Conservation (phyloP, 2,888 invertebrate genomes). For the Ditylenchus weischeri region DNA sequence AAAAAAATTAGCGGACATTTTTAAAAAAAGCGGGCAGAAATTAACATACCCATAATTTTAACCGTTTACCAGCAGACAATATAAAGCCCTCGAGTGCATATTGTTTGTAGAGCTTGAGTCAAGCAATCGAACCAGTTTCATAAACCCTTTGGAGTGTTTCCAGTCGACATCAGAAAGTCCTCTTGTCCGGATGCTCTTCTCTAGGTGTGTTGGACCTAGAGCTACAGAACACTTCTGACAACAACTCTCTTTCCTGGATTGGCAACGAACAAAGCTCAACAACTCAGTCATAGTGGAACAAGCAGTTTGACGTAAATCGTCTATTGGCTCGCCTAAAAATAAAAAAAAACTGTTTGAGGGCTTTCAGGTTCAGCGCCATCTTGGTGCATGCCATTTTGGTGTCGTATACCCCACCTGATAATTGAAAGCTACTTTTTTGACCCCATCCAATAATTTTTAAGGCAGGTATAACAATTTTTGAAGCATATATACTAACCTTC, state of each 20-base stretch:
- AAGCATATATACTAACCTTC: too few relatives aligned
- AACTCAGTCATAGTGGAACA: conserved; percentile 5
- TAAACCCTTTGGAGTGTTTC: conserved; percentile 17
- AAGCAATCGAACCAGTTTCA: conserved; percentile 16
- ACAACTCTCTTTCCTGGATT: conserved; percentile 9
- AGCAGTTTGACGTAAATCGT: conserved; percentile 73
- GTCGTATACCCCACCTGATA: too few relatives aligned
- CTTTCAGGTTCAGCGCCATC: too few relatives aligned
- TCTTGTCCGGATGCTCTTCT: conserved; percentile 2
- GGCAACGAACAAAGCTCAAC: background rate
- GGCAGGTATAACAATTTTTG: too few relatives aligned
- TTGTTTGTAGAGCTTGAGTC: conserved; percentile 16
- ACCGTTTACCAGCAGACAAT: conserved; percentile 24
- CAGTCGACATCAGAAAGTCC: conserved; percentile 15
- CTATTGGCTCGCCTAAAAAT: conserved; percentile 74
- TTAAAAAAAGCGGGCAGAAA: too few relatives aligned
- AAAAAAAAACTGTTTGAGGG: too few relatives aligned
- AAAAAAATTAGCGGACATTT: too few relatives aligned
- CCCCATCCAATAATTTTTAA: too few relatives aligned
- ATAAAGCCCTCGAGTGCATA: conserved; percentile 26
- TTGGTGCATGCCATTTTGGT: too few relatives aligned
- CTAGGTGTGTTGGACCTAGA: background rate
- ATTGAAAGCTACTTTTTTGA: too few relatives aligned
- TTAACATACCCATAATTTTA: too few relatives aligned
- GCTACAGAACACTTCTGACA: conserved; percentile 3